Base-by-base conservation (phyloP, 2,888 invertebrate species). In the Microplitis deprimator region DNA sequence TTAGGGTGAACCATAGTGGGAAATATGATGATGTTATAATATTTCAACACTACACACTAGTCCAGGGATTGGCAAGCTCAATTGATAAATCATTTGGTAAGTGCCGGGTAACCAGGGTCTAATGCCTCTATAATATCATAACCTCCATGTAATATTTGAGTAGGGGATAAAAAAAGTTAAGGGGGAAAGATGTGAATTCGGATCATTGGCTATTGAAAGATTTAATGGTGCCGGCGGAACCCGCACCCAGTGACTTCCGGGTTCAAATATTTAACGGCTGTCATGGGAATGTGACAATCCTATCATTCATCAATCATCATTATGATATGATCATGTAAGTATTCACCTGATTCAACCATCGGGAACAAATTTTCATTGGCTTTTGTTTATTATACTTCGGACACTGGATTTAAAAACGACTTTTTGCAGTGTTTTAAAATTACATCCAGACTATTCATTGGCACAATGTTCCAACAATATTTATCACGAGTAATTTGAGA, bases 51-150 rank as follows among this genome's bases (percentile, higher is more conserved):
- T 84, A 72, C 77, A 83, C 83, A 50, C 50, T 50, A 13, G 85
- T 84, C 84, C 82, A 84, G 82, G 87, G 85, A 85, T 86, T 85
- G 85, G 78, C 82, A 41, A 81, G 84, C 83, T 87, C 87, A 87
- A 87, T 88, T 87, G 88, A 88, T 87, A 88, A 87, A 89, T 89
- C 87, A 86, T 87, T 85, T 85, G 80, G 83, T 84, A 85, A 86
- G 85, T 85, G 84, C 82, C 83, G 82, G 83, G 82, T 85, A 68
- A 68, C 77, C 65, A 71, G 29, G 17, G 8, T 10, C 17, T 64
- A 20, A 64, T 64, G 41, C 59, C 40, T 8, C 7, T 8, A 38
- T 70, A 64, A 68, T 50, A 68, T 40, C 17, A 68, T 68, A 40
- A 20, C 64, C 29, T 50, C 10, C 50, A 29, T 29, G 29, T 68